Conservation (phyloP, 2,888 invertebrate species). For the Anaspis maculata region DNA sequence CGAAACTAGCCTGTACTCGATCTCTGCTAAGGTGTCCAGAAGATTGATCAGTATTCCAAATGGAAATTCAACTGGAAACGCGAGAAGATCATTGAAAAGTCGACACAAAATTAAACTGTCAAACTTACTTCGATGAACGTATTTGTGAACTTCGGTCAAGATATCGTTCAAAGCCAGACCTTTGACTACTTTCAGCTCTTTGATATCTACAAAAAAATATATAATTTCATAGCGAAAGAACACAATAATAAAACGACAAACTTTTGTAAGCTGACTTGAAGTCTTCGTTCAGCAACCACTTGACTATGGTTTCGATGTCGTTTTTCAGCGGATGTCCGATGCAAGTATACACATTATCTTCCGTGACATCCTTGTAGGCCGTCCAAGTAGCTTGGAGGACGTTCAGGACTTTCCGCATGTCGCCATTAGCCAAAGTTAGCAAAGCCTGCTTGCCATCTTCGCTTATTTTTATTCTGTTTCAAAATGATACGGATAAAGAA, state of each 20-base stretch:
- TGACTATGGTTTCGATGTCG: conserved; percentile 82
- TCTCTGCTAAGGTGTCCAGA: conserved; percentile 79
- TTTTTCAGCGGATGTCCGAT: conserved; percentile 90
- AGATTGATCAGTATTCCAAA: conserved; percentile 67
- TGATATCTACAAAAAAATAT: conserved; percentile 60
- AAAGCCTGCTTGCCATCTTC: conserved; percentile 87
- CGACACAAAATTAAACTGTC: conserved; percentile 2
- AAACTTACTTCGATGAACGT: conserved; percentile 75
- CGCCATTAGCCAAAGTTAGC: conserved; percentile 84
- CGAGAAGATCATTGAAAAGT: not conserved
- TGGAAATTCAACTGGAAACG: conserved; percentile 83
- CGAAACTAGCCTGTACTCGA: conserved; percentile 76
- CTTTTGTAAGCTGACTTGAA: conserved; percentile 68
- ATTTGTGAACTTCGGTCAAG: conserved; percentile 78
- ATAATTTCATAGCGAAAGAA: conserved; percentile 13
- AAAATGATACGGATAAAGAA: conserved; percentile 27
- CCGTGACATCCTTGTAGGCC: conserved; percentile 81
- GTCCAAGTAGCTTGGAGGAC: conserved; percentile 94
- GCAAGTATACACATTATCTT: conserved; percentile 89
- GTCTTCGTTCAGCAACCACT: conserved; percentile 74
- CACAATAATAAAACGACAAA: too few relatives aligned
- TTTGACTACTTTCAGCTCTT: conserved; percentile 77
- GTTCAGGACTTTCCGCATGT: conserved; percentile 96
- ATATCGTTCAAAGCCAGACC: conserved; percentile 92
- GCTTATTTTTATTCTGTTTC: conserved; percentile 64